Evolutionary conservation across 2,113 vertebrate species (phyloP).

Genomic region (Silurus asotus): DNA sequence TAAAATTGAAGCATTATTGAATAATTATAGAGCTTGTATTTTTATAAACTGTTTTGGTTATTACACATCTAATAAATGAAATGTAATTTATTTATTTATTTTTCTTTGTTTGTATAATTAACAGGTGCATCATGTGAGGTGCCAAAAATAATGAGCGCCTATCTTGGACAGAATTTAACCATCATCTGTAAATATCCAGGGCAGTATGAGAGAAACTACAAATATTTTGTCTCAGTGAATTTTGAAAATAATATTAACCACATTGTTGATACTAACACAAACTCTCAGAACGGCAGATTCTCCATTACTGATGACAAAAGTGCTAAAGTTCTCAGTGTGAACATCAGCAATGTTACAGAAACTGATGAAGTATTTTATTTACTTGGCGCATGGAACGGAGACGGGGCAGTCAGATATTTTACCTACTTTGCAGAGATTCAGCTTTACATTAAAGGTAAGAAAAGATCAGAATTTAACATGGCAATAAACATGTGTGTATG

Average conservation of each 20-base stretch:
- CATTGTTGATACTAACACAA: background rate
- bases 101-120: slow-evolving; percentile 8
- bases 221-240: background rate
- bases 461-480: background rate
- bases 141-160: background rate
- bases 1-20: background rate
- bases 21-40: background rate
- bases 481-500: background rate
- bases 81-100: background rate
- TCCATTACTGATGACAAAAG: slow-evolving; percentile 16
- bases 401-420: background rate
- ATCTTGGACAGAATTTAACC: background rate
- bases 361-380: slow-evolving; percentile 23
- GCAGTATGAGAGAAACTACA: background rate
- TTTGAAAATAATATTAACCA: rapidly evolving
- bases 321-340: slow-evolving; percentile 1
- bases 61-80: background rate
- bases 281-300: background rate
- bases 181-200: slow-evolving; percentile 7
- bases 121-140: slow-evolving; percentile 22
- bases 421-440: slow-evolving; percentile 1
- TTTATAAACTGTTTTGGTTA: background rate
- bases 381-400: background rate
- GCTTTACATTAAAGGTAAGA: slow-evolving; percentile 14
- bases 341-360: slow-evolving; percentile 24